A percentile compares a stretch with the other conserved stretches of the same genome.
Evolutionary conservation across 2,113 vertebrate genomes (phyloP).

Genomic region (Mola mola): DNA sequence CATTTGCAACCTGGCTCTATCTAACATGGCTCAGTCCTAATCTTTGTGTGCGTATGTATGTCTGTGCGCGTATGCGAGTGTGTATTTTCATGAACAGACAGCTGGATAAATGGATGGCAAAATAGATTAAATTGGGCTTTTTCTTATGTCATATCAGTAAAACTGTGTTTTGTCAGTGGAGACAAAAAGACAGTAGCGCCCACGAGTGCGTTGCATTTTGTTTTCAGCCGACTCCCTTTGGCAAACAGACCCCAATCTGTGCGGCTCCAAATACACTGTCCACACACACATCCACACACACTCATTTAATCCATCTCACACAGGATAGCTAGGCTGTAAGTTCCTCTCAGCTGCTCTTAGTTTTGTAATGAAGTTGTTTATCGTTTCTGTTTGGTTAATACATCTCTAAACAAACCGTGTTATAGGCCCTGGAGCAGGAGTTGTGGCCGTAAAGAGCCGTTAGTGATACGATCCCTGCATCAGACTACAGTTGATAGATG

Average conservation of each 20-base stretch:
- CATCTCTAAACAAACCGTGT: conserved; percentile 55
- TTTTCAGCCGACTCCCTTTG: conserved; percentile 26
- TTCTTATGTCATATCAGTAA: conserved; percentile 34
- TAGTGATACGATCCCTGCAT: conserved; percentile 11
- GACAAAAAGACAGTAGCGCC: background rate
- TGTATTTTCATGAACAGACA: conserved; percentile 26
- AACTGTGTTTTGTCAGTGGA: conserved; percentile 34
- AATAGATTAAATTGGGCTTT: conserved; percentile 45
- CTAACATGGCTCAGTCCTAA: conserved; percentile 51
- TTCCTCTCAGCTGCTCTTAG: conserved; percentile 28
- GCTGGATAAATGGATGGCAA: conserved; percentile 44
- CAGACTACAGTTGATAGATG: conserved; percentile 60
- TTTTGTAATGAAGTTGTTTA: conserved; percentile 25
- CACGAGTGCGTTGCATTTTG: conserved; percentile 8
- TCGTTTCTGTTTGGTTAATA: conserved; percentile 47
- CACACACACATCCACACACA: background rate
- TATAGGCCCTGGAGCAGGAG: conserved; percentile 38
- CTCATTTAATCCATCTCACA: conserved; percentile 8
- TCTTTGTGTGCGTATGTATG: conserved; percentile 26
- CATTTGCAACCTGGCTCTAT: conserved; percentile 44
- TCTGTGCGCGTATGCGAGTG: conserved; percentile 1
- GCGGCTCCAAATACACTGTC: background rate
- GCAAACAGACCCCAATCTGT: conserved; percentile 23
- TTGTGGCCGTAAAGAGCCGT: conserved; percentile 31
- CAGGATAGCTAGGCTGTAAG: conserved; percentile 8